Base-by-base conservation (phyloP, 2,888 invertebrate genomes). In the Homarus gammarus region DNA sequence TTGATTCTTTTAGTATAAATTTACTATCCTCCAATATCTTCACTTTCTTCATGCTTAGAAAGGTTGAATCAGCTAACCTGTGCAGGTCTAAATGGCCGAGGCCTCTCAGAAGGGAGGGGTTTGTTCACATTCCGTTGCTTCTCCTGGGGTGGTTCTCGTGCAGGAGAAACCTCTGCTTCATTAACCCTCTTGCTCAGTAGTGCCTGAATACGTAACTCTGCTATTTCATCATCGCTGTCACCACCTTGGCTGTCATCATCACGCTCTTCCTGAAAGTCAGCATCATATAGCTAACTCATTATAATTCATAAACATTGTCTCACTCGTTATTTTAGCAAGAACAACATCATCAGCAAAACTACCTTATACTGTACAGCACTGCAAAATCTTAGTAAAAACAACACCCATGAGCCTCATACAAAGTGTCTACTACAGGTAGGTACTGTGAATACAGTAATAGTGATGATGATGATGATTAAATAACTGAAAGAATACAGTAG, bases 151-250 rank as follows among this genome's bases (percentile, higher is more conserved):
- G 79, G 89, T 6, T 86, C 84, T 18, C 75, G 88, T 10, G 90
- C 81, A 12, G 90, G 89, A 6, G 90, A 90, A 12, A 92, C 87
- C 73, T 92, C 92, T 3, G 92, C 92, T 70, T 92, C 92, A 85
- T 92, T 92, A 15, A 87, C 86, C n/a, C 84, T 85, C 87, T 92
- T 92, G 56, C 84, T 90, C 27, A 92, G 84, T 22, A 92, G 79
- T 64, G 92, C 92, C 75, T 92, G 92, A 40, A 92, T 89, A n/a
- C 92, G 88, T 8, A 92, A 85, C 89, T 92, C 92, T 22, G 92
- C 92, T 72, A 92, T 90, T 44, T 92, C 92, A 84, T 92, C 92
- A 75, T 92, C 92, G 72, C 89, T 92, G 86, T 90, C 84, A 64
- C 88, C 91, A 44, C 90, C 88, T 10, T 90, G 88, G 51, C 84